Conservation (phyloP, 2,888 invertebrate species). For the Cephonodes hylas region DNA sequence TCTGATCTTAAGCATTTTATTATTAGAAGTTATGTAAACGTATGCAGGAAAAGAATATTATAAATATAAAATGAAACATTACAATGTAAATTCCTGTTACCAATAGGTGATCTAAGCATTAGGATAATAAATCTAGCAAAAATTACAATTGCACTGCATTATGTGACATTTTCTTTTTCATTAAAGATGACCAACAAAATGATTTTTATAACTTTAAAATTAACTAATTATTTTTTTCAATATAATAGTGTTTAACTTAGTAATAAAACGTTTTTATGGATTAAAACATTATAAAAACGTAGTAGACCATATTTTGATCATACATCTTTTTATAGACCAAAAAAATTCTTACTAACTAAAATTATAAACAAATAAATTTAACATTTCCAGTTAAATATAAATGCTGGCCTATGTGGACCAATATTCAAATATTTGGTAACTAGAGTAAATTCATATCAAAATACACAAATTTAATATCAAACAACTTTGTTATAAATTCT, state of each 20-base stretch:
- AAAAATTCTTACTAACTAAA: neutral
- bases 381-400: neutral
- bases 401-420: neutral
- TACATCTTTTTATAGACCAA: neutral
- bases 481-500: conserved; percentile 13
- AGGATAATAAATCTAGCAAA: no score
- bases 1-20: neutral
- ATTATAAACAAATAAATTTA: neutral
- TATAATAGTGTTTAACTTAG: no score
- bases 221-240: no score
- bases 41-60: neutral
- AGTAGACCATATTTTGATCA: no score
- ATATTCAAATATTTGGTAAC: conserved; percentile 28
- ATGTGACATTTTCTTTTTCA: no score
- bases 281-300: neutral
- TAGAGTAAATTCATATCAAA: conserved; percentile 24
- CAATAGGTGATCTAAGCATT: no score
- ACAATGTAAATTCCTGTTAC: no score
- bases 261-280: no score
- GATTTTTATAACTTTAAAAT: no score
- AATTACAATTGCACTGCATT: no score
- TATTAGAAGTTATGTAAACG: neutral
- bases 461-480: conserved; percentile 15
- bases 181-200: no score
- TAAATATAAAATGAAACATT: neutral